Conservation (phyloP, 2,888 invertebrate genomes). For the Rhagophthalmus giganteus region DNA sequence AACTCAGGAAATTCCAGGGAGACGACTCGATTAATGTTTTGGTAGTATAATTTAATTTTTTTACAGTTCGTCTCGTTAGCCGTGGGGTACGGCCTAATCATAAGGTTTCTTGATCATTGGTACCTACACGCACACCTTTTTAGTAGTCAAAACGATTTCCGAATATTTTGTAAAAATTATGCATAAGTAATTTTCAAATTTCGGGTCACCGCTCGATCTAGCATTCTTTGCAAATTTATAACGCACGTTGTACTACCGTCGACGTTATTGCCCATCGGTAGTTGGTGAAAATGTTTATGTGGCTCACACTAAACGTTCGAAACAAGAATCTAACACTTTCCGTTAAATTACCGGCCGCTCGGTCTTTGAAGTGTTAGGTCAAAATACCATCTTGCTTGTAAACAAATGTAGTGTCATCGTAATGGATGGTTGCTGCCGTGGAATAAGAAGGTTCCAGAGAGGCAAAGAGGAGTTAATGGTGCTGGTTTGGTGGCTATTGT, state of each 20-base stretch:
- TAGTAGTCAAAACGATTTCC: no score
- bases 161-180: no score
- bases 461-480: conserved; percentile 40
- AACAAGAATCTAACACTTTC: conserved; percentile 13
- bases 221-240: no score
- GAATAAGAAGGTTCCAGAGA: conserved; percentile 17
- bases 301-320: conserved; percentile 4
- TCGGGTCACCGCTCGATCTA: no score
- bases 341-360: conserved; percentile 9
- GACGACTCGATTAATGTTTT: conserved; percentile 12
- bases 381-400: conserved; percentile 17
- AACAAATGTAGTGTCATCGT: conserved; percentile 18
- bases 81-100: background rate
- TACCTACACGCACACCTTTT: no score
- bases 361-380: conserved; percentile 5
- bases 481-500: conserved; percentile 45
- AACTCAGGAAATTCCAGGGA: background rate
- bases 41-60: conserved; percentile 4
- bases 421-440: conserved; percentile 8
- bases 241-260: no score
- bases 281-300: no score
- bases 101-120: no score
- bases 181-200: no score
- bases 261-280: no score
- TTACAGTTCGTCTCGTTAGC: conserved; percentile 2